These are phyloP conservation scores for Chloebia gouldiae DNA, from an alignment of 2,113 vertebrate genomes.

Conservation along the genomic window DNA sequence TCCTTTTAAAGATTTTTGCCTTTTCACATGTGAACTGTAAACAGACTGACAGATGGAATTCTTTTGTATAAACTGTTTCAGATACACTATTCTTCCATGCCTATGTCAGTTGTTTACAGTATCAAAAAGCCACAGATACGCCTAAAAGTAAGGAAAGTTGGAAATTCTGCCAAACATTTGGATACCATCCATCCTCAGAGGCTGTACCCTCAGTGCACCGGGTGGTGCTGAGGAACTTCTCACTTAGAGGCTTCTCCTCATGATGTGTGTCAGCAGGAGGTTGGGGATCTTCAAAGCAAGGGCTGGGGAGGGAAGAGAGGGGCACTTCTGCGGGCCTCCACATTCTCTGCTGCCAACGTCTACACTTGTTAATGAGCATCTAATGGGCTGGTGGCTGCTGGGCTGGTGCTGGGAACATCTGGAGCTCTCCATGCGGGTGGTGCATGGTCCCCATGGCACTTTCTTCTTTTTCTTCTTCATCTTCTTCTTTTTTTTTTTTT, in stretches of 20 bases:
- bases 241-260: slow-evolving; percentile 32
- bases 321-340: neutral
- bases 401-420: slow-evolving; percentile 34
- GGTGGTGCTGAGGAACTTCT: slow-evolving; percentile 60
- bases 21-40: slow-evolving; percentile 77
- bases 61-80: slow-evolving; percentile 77
- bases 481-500: no score
- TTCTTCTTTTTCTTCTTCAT: neutral
- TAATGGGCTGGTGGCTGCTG: slow-evolving; percentile 30
- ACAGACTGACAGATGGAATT: slow-evolving; percentile 79
- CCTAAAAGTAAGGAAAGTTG: slow-evolving; percentile 73
- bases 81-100: slow-evolving; percentile 71
- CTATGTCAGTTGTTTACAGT: slow-evolving; percentile 76
- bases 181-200: slow-evolving; percentile 64
- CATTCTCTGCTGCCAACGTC: neutral
- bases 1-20: slow-evolving; percentile 72
- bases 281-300: slow-evolving; percentile 24
- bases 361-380: slow-evolving; percentile 8
- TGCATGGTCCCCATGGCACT: neutral
- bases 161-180: slow-evolving; percentile 74
- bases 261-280: slow-evolving; percentile 10
- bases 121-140: slow-evolving; percentile 75
- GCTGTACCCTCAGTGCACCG: slow-evolving; percentile 34
- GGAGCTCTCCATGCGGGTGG: slow-evolving; percentile 35
- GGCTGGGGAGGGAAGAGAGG: neutral